Evolutionary conservation across 2,888 invertebrate species (phyloP), one percentile per base, ranked within the genome.

Genomic region (Apoda limacodes): DNA sequence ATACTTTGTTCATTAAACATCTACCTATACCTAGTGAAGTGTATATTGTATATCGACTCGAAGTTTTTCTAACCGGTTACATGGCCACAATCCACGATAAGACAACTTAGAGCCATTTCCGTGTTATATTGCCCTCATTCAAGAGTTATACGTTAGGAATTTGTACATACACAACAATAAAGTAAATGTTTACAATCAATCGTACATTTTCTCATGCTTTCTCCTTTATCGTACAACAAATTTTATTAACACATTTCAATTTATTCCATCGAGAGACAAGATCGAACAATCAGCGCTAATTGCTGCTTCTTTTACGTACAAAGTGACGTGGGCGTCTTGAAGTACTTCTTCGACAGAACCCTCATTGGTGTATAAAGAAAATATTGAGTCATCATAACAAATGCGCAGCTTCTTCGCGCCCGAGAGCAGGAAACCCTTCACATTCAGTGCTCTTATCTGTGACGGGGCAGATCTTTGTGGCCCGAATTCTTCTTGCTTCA

Each of bases 341-440:
- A 48, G 46, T 53, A 49, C 54, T 46, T 59, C 55, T 55, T 51
- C 49, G 51, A 56, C 48, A 46, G 60, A 59, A 60, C 61, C 56
- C 60, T 60, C 47, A 43, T 48, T 46, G 42, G 46, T 43, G 48
- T 49, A 72, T 68, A 78, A 78, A 74, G 72, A 65, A 78, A 78
- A 61, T 57, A 78, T 76, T 71, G 72, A 78, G 74, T 78, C 78
- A 78, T 78, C 76, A 75, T 70, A 78, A 78, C 76, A 78, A 75
- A 78, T 75, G 69, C 65, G 58, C 62, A 61, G 55, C 55, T 58
- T 56, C 60, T 66, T 59, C 53, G 46, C 53, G 48, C 39, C 45
- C 58, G 62, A 64, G 60, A 59, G 64, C 63, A 55, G 50, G 65
- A 68, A 68, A 69, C 67, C 58, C 56, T 47, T 70, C 72, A 74